These are phyloP conservation scores for Pteropus rufus DNA, from an alignment of 2,797 vertebrate species.

Conservation along the genomic window DNA sequence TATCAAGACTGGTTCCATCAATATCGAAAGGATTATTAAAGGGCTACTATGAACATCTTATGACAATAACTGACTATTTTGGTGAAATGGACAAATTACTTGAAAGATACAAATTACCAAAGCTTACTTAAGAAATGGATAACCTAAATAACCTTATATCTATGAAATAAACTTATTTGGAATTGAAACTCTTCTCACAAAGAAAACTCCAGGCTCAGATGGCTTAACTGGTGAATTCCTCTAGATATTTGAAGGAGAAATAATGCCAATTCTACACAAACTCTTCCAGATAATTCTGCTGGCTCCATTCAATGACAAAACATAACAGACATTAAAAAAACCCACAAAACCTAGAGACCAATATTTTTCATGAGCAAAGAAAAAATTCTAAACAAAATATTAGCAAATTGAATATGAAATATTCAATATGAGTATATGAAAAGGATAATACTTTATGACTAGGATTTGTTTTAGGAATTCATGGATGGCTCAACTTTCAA, in stretches of 20 bases:
- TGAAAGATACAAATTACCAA: not conserved
- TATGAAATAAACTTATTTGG: not conserved
- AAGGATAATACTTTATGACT: not conserved
- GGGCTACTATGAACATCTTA: not conserved
- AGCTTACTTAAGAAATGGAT: not conserved
- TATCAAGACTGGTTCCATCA: not conserved
- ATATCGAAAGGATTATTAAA: not conserved
- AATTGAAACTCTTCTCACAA: not conserved
- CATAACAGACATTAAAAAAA: not conserved
- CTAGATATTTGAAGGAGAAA: not conserved
- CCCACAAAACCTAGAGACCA: not conserved
- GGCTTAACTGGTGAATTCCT: not conserved
- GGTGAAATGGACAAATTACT: not conserved
- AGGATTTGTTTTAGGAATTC: not conserved
- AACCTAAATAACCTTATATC: not conserved
- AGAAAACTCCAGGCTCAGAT: not conserved
- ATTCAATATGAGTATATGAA: not conserved
- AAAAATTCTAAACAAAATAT: not conserved
- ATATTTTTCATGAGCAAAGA: not conserved
- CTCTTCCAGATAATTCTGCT: not conserved
- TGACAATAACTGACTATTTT: not conserved
- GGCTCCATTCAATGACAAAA: not conserved
- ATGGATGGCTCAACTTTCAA: not conserved
- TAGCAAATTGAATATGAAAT: not conserved
- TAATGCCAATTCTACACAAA: not conserved